Percentiles rank a stretch among this genome's conserved stretches.
These are phyloP conservation scores for Myiopsitta monachus DNA, from an alignment of 2,113 vertebrate species.

Conservation along the genomic window DNA sequence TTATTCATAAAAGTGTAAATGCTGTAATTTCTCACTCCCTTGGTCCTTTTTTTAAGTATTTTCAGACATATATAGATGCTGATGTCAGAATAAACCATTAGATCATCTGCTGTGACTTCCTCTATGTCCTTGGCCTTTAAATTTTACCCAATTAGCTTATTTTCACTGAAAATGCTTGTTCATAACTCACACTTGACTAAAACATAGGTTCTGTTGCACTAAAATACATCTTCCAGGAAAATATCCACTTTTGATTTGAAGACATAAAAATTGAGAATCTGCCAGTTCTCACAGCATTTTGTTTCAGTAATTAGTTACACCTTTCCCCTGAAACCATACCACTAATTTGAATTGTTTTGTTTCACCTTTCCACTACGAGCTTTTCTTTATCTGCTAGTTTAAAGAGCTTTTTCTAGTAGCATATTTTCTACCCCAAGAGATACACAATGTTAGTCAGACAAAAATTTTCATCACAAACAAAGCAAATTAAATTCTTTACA, in stretches of 20 bases:
- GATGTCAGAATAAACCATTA: not conserved
- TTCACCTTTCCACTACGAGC: not conserved
- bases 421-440: not conserved
- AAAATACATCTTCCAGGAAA: not conserved
- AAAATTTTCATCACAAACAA: not conserved
- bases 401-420: not conserved
- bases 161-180: not conserved
- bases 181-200: not conserved
- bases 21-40: not conserved
- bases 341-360: not conserved
- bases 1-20: slow-evolving; percentile 1
- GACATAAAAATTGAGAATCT: not conserved
- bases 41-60: not conserved
- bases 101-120: not conserved
- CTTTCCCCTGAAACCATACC: not conserved
- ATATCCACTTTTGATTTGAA: not conserved
- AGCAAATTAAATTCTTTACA: not conserved
- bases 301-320: not conserved
- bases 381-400: not conserved
- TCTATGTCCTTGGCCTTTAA: not conserved
- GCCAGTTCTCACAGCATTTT: not conserved
- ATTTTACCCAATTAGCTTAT: not conserved
- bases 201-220: not conserved
- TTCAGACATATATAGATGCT: not conserved
- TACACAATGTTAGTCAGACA: not conserved